A percentile compares a stretch with the other conserved stretches of the same genome.
Conservation (phyloP, 2,797 vertebrate species). For the Diplodus puntazzo region DNA sequence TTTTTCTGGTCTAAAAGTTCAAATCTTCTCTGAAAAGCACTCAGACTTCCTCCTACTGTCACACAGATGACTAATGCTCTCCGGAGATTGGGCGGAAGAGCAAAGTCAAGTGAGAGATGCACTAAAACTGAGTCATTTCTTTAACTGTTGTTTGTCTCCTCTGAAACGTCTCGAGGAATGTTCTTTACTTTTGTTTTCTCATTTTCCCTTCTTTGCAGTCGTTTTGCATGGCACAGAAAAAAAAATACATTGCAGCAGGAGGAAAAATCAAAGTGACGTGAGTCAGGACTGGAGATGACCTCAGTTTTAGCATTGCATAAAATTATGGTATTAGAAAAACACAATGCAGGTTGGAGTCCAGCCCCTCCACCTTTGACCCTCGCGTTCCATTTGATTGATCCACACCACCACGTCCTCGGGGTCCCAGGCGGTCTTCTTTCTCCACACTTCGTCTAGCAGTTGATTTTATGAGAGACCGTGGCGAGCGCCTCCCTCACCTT, state of each 20-base stretch:
- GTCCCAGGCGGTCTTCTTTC: constrained; percentile 28
- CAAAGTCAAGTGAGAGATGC: constrained; percentile 41
- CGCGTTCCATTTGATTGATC: constrained; percentile 33
- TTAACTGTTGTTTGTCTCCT: constrained; percentile 42
- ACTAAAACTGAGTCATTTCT: constrained; percentile 49
- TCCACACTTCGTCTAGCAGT: constrained; percentile 43
- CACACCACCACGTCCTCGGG: constrained; percentile 32
- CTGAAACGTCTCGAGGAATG: constrained; percentile 39
- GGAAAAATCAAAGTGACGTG: neutral
- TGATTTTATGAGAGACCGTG: constrained; percentile 51
- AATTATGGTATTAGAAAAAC: constrained; percentile 10
- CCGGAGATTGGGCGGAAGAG: constrained; percentile 25
- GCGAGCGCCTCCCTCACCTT: constrained; percentile 68
- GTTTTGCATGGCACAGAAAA: no score
- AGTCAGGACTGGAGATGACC: constrained; percentile 4
- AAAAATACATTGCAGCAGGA: constrained; percentile 2
- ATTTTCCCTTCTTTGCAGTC: constrained; percentile 11
- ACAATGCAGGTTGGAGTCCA: constrained; percentile 15
- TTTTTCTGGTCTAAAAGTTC: neutral
- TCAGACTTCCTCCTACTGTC: constrained; percentile 38
- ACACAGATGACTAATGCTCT: constrained; percentile 64
- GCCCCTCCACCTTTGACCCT: constrained; percentile 19
- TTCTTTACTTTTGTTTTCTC: constrained; percentile 23
- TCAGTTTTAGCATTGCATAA: constrained; percentile 2
- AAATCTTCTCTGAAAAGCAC: constrained; percentile 33